Conservation (phyloP, 2,888 invertebrate species). For the Pheosia gnoma region DNA sequence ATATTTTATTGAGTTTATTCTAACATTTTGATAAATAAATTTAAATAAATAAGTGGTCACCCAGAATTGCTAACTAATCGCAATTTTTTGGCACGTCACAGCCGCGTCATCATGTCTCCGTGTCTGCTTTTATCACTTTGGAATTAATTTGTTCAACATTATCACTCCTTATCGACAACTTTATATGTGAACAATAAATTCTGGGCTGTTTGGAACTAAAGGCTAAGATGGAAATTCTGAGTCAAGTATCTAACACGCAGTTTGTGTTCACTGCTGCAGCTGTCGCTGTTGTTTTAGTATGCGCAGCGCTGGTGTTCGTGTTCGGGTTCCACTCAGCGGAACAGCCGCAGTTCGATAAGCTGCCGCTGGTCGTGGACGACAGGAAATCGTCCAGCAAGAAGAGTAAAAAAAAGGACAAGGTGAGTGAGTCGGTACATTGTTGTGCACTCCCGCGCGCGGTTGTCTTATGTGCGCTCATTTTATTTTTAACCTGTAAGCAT, state of each 20-base stretch:
- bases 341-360: slow-evolving; percentile 91
- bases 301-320: slow-evolving; percentile 89
- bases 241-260: slow-evolving; percentile 84
- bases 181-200: slow-evolving; percentile 76
- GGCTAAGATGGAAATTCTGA: slow-evolving; percentile 84
- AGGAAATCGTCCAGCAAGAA: slow-evolving; percentile 88
- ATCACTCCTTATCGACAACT: slow-evolving; percentile 76
- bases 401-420: slow-evolving; percentile 88
- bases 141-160: slow-evolving; percentile 80
- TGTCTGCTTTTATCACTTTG: slow-evolving; percentile 82
- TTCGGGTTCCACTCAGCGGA: slow-evolving; percentile 92
- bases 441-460: slow-evolving; percentile 53
- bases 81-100: slow-evolving; percentile 86
- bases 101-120: slow-evolving; percentile 88
- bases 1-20: too few species aligned
- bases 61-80: slow-evolving; percentile 46
- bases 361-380: slow-evolving; percentile 86
- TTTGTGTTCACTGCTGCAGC: slow-evolving; percentile 83
- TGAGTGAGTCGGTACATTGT: slow-evolving; percentile 62
- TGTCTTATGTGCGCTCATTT: slow-evolving; percentile 70
- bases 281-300: slow-evolving; percentile 87
- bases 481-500: slow-evolving; percentile 80
- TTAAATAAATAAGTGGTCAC: slow-evolving; percentile 37
- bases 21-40: neutral
- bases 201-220: slow-evolving; percentile 58